These are phyloP conservation scores for Scaptomyza caliginosa DNA, from an alignment of 2,888 invertebrate genomes.

Conservation along the genomic window DNA sequence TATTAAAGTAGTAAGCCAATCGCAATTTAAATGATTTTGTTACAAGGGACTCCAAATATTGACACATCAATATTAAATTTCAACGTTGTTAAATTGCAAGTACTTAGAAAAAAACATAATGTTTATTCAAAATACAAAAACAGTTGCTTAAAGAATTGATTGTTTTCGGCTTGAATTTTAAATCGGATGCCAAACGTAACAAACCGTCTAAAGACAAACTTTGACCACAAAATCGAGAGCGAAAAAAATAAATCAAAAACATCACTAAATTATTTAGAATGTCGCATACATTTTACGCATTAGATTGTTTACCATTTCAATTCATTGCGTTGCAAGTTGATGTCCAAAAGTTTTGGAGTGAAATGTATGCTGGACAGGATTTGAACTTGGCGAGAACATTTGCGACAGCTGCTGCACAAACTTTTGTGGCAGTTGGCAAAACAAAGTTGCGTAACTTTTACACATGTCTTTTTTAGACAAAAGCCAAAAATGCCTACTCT, in stretches of 20 bases:
- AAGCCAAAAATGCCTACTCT: constrained; percentile 1
- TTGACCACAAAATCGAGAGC: constrained; percentile 12
- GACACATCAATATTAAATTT: not conserved
- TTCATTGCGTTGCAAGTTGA: constrained; percentile 20
- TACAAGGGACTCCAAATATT: not conserved
- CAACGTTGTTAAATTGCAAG: not conserved
- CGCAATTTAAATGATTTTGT: not conserved
- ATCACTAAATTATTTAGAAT: constrained; percentile 45
- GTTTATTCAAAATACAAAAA: not conserved
- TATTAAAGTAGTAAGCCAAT: too few relatives aligned
- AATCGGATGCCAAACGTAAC: constrained; percentile 6
- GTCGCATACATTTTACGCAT: constrained; percentile 40
- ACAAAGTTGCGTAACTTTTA: constrained; percentile 47
- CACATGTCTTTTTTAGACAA: constrained; percentile 34
- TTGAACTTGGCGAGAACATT: not conserved
- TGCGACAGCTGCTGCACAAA: constrained; percentile 29
- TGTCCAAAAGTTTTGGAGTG: constrained; percentile 19
- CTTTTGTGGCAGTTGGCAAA: constrained; percentile 45
- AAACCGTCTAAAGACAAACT: constrained; percentile 29
- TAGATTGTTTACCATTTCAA: constrained; percentile 61
- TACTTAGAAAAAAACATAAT: not conserved
- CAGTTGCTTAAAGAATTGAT: not conserved
- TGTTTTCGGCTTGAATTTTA: constrained; percentile 19
- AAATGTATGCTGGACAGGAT: constrained; percentile 10
- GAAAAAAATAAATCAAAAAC: too few relatives aligned